These are phyloP conservation scores for Drosophila ogumai DNA, from an alignment of 1,140 invertebrate species.

Conservation along the genomic window DNA sequence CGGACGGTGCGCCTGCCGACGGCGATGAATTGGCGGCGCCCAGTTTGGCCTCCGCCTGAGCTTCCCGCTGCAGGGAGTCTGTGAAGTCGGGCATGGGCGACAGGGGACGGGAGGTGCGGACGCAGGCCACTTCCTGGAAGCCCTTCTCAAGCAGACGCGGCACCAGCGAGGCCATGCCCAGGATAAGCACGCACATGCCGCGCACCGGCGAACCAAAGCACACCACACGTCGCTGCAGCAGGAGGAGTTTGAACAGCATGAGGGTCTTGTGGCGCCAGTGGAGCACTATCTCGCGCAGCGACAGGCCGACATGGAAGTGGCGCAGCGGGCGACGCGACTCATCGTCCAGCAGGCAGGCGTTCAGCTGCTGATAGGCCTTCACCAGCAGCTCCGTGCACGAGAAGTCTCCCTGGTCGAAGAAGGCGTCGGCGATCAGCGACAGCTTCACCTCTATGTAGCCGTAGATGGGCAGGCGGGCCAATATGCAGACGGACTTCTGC, in stretches of 20 bases:
- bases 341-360: conserved; percentile 91
- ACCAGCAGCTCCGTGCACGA: conserved; percentile 95
- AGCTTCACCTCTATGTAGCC: conserved; percentile 98
- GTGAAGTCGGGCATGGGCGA: conserved; percentile 90
- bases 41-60: conserved; percentile 61
- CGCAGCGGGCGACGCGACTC: conserved; percentile 86
- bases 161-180: conserved; percentile 95
- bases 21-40: not conserved
- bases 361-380: conserved; percentile 97
- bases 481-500: conserved; percentile 94
- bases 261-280: conserved; percentile 96
- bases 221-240: conserved; percentile 95
- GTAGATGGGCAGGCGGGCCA: conserved; percentile 95
- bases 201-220: conserved; percentile 97
- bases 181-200: conserved; percentile 93
- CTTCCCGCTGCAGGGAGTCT: conserved; percentile 69
- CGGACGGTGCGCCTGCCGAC: not conserved
- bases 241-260: conserved; percentile 96
- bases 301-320: conserved; percentile 80
- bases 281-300: conserved; percentile 79
- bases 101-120: conserved; percentile 90
- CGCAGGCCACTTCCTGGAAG: conserved; percentile 92
- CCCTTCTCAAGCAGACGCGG: conserved; percentile 96
- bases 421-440: conserved; percentile 97
- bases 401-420: conserved; percentile 98